Base-by-base conservation (phyloP, 2,113 vertebrate species). In the Python bivittatus region DNA sequence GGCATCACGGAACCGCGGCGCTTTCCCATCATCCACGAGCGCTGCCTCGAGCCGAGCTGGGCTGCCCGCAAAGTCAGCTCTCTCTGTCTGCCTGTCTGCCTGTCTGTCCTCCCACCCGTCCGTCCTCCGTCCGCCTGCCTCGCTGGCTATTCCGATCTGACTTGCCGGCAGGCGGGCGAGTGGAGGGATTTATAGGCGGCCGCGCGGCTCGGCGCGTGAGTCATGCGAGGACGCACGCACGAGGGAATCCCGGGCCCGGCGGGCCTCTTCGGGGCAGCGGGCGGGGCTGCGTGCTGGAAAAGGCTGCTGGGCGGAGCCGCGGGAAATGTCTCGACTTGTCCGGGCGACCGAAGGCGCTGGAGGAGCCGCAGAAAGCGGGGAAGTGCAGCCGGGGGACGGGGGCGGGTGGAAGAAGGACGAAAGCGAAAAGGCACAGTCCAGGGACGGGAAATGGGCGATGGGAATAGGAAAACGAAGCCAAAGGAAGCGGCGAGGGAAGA, bases 11-110 rank as follows among this genome's bases (percentile, higher is more conserved):
- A 44, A 13, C 92, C 90, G 53, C 86, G 52, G 0, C 54, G 87
- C 15, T 91, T 86, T 1, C 93, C 94, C 94, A 94, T 95, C n/a
- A 1, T 42, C 33, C n/a, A 6, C 86, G n/a, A 29, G 23, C 12
- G 15, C 72, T 38, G 33, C 6, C 53, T 15, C 44, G 27, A 53
- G 22, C 22, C 20, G 20, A 88, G 84, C 44, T 22, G 44, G 38
- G 13, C 84, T 15, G 25, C 1, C 38, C 4, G 44, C 84, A 25
- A 85, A 29, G 25, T 25, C 57, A 0, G 57, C n/a, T n/a, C n/a
- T n/a, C n/a, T 22, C 79, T 52, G 7, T 0, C 44, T 85, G 4
- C 12, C 83, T 1, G 10, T 8, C 17, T 0, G 1, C 10, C 20
- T 42, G 0, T 11, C 17, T 11, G 1, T n/a, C n/a, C n/a, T n/a